Conservation (phyloP, 2,113 vertebrate genomes). For the Pao palembangensis region DNA sequence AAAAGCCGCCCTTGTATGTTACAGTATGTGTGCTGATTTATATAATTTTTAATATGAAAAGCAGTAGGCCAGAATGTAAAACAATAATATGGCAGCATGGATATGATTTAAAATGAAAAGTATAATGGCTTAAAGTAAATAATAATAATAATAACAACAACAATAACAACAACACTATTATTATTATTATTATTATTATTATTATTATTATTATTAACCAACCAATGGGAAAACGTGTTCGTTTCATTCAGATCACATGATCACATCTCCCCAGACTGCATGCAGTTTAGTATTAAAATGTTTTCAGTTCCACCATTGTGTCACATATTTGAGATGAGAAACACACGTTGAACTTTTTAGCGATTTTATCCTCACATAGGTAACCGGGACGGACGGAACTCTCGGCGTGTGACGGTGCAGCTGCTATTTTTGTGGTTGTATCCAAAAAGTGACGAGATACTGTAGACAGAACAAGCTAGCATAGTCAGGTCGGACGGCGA, state of each 20-base stretch:
- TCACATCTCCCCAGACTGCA: constrained; percentile 59
- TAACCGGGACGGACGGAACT: constrained; percentile 41
- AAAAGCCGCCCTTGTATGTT: too few species aligned
- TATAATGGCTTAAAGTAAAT: not conserved
- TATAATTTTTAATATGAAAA: not conserved
- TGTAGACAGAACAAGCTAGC: constrained; percentile 43
- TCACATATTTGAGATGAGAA: constrained; percentile 42
- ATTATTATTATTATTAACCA: not conserved
- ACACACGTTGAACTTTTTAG: constrained; percentile 5
- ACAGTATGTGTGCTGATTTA: too few species aligned
- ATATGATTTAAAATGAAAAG: not conserved
- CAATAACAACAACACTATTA: not conserved
- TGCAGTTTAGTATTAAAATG: constrained; percentile 72
- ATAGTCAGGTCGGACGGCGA: constrained; percentile 58
- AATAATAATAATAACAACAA: not conserved
- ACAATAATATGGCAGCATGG: not conserved
- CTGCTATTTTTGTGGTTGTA: constrained; percentile 39
- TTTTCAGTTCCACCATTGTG: constrained; percentile 58
- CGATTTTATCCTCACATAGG: not conserved
- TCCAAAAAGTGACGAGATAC: constrained; percentile 43
- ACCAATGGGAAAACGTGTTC: constrained; percentile 48
- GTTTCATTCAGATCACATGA: constrained; percentile 63
- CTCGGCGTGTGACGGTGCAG: constrained; percentile 40
- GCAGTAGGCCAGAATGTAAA: not conserved
- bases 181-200: constrained; percentile 1